phyloP scores from a whole-genome alignment of 2,113 vertebrate species.

The Centropus bengalensis region DNA sequence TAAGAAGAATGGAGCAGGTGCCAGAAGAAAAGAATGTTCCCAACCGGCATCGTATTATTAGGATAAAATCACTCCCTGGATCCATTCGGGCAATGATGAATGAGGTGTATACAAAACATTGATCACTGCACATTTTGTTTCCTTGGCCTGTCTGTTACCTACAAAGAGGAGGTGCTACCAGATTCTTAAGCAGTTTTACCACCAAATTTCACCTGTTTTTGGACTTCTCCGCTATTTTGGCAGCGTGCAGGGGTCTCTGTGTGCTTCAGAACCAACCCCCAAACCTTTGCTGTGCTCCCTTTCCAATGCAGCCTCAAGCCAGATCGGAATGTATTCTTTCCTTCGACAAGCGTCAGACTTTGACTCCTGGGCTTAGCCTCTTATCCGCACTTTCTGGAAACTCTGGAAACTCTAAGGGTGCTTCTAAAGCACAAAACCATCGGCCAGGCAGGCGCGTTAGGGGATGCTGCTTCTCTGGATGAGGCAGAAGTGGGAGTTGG shows the following conservation, averaged over 20 bases:
- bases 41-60: not conserved
- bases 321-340: not conserved
- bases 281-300: not conserved
- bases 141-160: not conserved
- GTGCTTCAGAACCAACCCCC: not conserved
- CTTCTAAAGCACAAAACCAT: not conserved
- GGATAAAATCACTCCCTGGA: not conserved
- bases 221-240: not conserved
- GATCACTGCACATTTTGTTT: not conserved
- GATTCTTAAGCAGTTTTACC: not conserved
- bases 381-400: not conserved
- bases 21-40: not conserved
- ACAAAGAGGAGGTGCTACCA: accelerated
- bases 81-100: not conserved
- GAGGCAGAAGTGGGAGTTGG: not conserved
- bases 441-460: not conserved
- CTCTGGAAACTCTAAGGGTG: not conserved
- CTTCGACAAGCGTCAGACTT: not conserved
- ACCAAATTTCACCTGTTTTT: not conserved
- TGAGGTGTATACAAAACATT: not conserved
- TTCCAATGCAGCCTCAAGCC: not conserved
- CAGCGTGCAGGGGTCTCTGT: not conserved
- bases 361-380: not conserved
- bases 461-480: not conserved
- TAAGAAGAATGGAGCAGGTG: not conserved